Evolutionary conservation across 2,888 invertebrate genomes (phyloP), one percentile per base, ranked within the genome.

Genomic region (Drosophila kambysellisi): DNA sequence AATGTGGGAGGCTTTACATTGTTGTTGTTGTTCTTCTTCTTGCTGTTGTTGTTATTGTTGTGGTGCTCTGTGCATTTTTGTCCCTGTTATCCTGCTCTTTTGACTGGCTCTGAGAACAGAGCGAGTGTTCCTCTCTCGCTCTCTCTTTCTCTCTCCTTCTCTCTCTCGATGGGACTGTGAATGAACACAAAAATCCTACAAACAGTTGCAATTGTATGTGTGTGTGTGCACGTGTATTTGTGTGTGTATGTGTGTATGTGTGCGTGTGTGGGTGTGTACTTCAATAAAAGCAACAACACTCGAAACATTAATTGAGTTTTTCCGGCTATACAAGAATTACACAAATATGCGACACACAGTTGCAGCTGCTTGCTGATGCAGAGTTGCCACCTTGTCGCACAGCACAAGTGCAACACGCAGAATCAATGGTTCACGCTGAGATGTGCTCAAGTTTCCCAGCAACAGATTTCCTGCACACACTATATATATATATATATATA

Each of bases 381-480:
- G 62, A 48, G 77, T 70, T 79, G 77, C 75, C 80, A 79, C 75
- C 70, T 56, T 57, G 43, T 56, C 46, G 17, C 58, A 37, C 12
- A 65, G 50, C 61, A 77, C 84, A 87, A 86, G 77, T 89, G 84
- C 84, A 83, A 69, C 82, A 87, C 90, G 88, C 85, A 85, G 88
- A 89, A 89, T 88, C 90, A 82, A 73, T 68, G 65, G 65, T 83
- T 76, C 62, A 74, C 48, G 72, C 68, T 74, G 74, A 80, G 83
- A 66, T 61, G 71, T 61, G 60, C 57, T 58, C 65, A 59, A 70
- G 56, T 74, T 77, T 81, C 69, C 81, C 89, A 89, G 84, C 84
- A 84, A 87, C 84, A 85, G 90, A 85, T 89, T 85, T 89, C 85
- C 85, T 89, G 90, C 88, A 79, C 74, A 78, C 74, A 70, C 64